Evolutionary conservation across 2,797 vertebrate genomes (phyloP), one percentile per base, ranked within the genome.

Genomic region (Enteromius afrohamiltoni): DNA sequence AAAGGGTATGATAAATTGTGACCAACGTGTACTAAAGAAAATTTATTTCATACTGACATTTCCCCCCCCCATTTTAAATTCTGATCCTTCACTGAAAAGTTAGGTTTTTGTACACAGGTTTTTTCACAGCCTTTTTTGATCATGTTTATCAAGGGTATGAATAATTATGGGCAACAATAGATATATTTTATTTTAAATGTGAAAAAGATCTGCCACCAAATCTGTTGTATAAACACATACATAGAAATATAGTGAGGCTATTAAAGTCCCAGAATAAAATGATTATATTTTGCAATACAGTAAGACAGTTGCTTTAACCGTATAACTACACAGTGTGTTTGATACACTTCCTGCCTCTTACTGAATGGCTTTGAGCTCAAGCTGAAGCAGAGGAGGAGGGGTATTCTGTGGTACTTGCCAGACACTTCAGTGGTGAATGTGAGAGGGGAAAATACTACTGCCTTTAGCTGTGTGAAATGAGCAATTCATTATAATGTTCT

Each of bases 401-500:
- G 11, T n/a, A 70, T 80, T 80, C 79, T 80, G 67, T 80, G 79
- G 79, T 80, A 71, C 49, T 58, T 79, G 55, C 79, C 79, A 80
- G 53, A 81, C 29, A 73, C 68, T 55, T 34, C 53, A 80, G 53
- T 11, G 19, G 51, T 80, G 45, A 60, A 71, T 69, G 14, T 70
- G 34, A 58, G 53, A 17, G 69, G 69, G 55, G 53, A 73, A 81
- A 73, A 47, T n/a, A 80, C 78, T 29, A 68, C 77, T 7, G 29
- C 10, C 34, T 55, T 42, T 7, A 21, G 40, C 17, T 62, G 53
- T 62, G 11, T 42, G 53, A 55, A 47, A 80, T 80, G 78, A 80
- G 78, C 65, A 80, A 80, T 60, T 71, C 13, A 80, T 80, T 71
- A 80, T 80, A 69, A 58, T 70, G 19, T 71, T 71, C 21, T 71